Evolutionary conservation across 1,140 invertebrate species (phyloP).

Genomic region (Belonocnema kinseyi): DNA sequence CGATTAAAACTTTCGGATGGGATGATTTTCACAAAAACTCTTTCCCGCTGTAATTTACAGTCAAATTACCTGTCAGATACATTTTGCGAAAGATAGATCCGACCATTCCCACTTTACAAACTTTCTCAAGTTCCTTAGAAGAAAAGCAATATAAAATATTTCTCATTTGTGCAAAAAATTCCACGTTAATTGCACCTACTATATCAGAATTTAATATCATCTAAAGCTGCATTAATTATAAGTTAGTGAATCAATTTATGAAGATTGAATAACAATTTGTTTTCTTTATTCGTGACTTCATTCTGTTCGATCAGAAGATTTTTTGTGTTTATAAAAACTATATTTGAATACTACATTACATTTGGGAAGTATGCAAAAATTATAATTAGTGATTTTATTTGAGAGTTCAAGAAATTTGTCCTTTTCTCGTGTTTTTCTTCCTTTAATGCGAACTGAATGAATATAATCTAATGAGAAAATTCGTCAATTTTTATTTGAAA

Average conservation of each 20-base stretch:
- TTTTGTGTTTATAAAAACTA: too few species aligned
- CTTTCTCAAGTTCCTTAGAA: neutral
- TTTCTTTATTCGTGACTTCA: too few species aligned
- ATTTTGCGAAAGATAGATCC: neutral
- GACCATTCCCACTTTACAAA: neutral
- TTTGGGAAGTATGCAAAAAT: too few species aligned
- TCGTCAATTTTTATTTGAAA: too few species aligned
- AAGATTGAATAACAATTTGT: too few species aligned
- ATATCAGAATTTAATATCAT: neutral
- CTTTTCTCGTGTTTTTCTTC: too few species aligned
- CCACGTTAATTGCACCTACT: neutral
- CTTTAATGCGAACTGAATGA: too few species aligned
- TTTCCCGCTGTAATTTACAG: neutral
- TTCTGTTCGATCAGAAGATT: too few species aligned
- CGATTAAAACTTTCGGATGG: neutral
- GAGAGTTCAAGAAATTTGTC: too few species aligned
- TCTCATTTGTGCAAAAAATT: neutral
- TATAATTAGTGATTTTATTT: too few species aligned
- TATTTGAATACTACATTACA: too few species aligned
- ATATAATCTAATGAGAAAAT: too few species aligned
- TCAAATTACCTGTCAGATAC: slow-evolving; percentile 5
- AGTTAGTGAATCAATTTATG: neutral
- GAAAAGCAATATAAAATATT: neutral
- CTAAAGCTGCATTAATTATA: neutral
- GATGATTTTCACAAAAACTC: neutral